phyloP scores from a whole-genome alignment of 2,888 invertebrate species.

The Pyrgus malvae region DNA sequence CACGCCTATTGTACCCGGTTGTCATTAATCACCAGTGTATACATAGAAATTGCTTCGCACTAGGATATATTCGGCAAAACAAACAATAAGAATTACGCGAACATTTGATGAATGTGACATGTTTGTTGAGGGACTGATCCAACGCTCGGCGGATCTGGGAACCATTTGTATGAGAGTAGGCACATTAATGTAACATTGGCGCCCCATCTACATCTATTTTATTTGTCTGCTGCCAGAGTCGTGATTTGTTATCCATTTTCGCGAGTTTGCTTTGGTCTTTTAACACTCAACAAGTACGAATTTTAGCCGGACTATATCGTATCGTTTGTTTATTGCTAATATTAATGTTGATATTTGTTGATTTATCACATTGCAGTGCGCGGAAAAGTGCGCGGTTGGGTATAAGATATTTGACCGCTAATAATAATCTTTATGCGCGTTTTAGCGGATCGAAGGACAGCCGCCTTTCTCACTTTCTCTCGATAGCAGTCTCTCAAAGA shows the following conservation, averaged over 20 bases:
- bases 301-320: too few species aligned
- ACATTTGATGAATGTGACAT: slow-evolving; percentile 18
- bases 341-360: too few species aligned
- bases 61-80: slow-evolving; percentile 11
- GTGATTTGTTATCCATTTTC: slow-evolving; percentile 19
- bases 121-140: slow-evolving; percentile 7
- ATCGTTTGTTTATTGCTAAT: too few species aligned
- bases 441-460: too few species aligned
- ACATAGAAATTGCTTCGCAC: neutral
- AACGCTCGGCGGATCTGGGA: neutral
- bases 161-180: slow-evolving; percentile 4
- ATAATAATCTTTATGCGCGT: too few species aligned
- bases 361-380: too few species aligned
- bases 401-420: too few species aligned
- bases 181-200: slow-evolving; percentile 10
- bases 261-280: neutral
- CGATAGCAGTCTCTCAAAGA: too few species aligned
- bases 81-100: slow-evolving; percentile 8
- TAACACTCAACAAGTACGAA: neutral
- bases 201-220: slow-evolving; percentile 1
- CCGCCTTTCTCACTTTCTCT: too few species aligned
- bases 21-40: neutral
- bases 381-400: too few species aligned
- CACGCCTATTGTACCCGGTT: neutral
- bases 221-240: slow-evolving; percentile 6